A percentile compares a stretch with the other conserved stretches of the same genome.
Evolutionary conservation across 2,888 invertebrate genomes (phyloP).

Genomic region (Incurvaria masculella): DNA sequence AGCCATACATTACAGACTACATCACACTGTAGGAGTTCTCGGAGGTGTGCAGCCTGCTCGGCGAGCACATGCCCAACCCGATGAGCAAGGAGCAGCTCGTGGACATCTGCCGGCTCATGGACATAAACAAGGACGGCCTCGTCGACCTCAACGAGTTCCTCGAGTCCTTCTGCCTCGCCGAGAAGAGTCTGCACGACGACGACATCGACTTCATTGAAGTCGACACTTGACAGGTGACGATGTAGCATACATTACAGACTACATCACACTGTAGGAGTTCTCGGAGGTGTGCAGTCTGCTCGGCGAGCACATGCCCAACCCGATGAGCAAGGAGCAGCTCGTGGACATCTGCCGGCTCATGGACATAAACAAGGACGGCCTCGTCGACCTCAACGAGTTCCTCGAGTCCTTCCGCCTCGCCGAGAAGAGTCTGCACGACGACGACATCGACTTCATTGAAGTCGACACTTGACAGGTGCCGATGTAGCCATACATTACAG

Average conservation of each 20-base stretch:
- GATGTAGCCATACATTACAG: no score
- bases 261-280: slow-evolving; percentile 88
- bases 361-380: slow-evolving; percentile 89
- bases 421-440: slow-evolving; percentile 54
- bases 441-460: slow-evolving; percentile 32
- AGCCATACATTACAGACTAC: no score
- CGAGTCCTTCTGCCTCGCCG: slow-evolving; percentile 87
- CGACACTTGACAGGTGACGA: no score
- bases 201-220: slow-evolving; percentile 32
- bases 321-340: slow-evolving; percentile 75
- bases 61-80: slow-evolving; percentile 77
- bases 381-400: slow-evolving; percentile 92
- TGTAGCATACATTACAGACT: slow-evolving; percentile 56
- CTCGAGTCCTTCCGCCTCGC: slow-evolving; percentile 90
- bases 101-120: slow-evolving; percentile 87
- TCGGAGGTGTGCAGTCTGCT: slow-evolving; percentile 83
- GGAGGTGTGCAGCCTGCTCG: slow-evolving; percentile 84
- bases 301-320: slow-evolving; percentile 77
- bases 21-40: slow-evolving; percentile 91
- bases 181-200: slow-evolving; percentile 51
- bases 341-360: slow-evolving; percentile 84
- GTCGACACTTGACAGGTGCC: slow-evolving; percentile 47
- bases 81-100: slow-evolving; percentile 76
- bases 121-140: slow-evolving; percentile 91
- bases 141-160: slow-evolving; percentile 94